Percentiles rank a stretch among this genome's conserved stretches.
Evolutionary conservation across 2,113 vertebrate species (phyloP).

Genomic region (Vanacampus margaritifer): DNA sequence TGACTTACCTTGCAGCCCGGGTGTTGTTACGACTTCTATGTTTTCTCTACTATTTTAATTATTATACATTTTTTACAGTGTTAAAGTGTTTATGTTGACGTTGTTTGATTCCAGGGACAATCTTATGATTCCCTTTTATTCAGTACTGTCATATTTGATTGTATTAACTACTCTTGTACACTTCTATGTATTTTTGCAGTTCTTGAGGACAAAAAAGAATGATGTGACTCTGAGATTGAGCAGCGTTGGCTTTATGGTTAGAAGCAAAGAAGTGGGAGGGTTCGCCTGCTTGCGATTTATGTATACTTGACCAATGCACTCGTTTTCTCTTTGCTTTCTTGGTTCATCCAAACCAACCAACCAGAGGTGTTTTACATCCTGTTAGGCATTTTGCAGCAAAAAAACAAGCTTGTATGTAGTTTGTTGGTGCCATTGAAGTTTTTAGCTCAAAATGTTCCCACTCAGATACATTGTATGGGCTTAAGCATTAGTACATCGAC

Average conservation of each 20-base stretch:
- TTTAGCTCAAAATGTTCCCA: background rate
- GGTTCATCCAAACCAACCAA: conserved; percentile 22
- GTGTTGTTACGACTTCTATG: conserved; percentile 51
- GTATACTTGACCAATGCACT: conserved; percentile 60
- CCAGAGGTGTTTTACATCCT: conserved; percentile 13
- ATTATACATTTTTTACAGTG: conserved; percentile 30
- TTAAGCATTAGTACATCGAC: background rate
- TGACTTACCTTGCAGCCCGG: conserved; percentile 52
- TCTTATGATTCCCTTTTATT: conserved; percentile 54
- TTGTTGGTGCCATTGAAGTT: conserved; percentile 19
- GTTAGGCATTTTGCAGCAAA: conserved; percentile 30
- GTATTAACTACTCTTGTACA: conserved; percentile 62
- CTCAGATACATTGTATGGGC: background rate
- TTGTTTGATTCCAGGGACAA: conserved; percentile 53
- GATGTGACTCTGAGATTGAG: background rate
- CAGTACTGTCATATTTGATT: conserved; percentile 70
- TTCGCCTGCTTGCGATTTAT: background rate
- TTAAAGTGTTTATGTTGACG: conserved; percentile 55
- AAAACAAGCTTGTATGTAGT: conserved; percentile 40
- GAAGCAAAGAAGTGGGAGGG: background rate
- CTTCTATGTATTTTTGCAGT: conserved; percentile 52
- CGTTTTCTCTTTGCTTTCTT: conserved; percentile 32
- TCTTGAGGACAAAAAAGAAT: conserved; percentile 37
- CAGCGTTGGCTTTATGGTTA: background rate
- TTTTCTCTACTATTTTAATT: conserved; percentile 56